A percentile compares a stretch with the other conserved stretches of the same genome.
Conservation (phyloP, 2,888 invertebrate species). For the Andrena fulva region DNA sequence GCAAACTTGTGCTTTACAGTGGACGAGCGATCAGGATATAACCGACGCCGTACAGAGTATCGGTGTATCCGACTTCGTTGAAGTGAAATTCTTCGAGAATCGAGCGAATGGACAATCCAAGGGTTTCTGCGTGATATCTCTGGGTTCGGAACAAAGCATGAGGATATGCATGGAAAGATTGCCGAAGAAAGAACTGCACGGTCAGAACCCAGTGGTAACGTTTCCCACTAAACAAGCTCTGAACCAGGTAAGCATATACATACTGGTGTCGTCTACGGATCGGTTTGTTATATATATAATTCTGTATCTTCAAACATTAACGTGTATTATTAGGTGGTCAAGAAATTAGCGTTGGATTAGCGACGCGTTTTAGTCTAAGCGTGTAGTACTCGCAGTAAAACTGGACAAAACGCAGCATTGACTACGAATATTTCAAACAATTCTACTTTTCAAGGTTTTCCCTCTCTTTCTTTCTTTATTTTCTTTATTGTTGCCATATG, state of each 20-base stretch:
- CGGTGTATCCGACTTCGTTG: constrained; percentile 97
- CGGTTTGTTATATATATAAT: neutral
- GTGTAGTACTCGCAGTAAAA: too few relatives aligned
- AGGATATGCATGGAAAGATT: constrained; percentile 96
- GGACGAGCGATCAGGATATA: constrained; percentile 99
- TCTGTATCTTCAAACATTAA: too few relatives aligned
- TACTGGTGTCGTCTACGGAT: neutral
- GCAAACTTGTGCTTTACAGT: constrained; percentile 87
- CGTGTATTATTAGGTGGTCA: too few relatives aligned
- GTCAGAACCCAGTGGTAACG: constrained; percentile 97
- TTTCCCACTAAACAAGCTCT: constrained; percentile 96
- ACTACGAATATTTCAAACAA: too few relatives aligned
- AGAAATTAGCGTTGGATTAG: too few relatives aligned
- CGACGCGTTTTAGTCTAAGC: too few relatives aligned
- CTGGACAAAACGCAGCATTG: too few relatives aligned
- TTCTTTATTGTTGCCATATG: neutral
- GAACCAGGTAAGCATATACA: constrained; percentile 85
- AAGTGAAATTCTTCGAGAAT: constrained; percentile 99
- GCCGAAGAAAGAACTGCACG: constrained; percentile 98
- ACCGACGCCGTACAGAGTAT: constrained; percentile 94
- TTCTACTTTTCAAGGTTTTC: too few relatives aligned
- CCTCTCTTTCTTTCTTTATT: neutral
- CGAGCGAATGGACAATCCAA: constrained; percentile 99
- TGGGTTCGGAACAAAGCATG: constrained; percentile 96
- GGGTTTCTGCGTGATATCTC: constrained; percentile 98